A percentile compares a stretch with the other conserved stretches of the same genome.
These are phyloP conservation scores for Prunella fulvescens DNA, from an alignment of 2,113 vertebrate species.

Conservation along the genomic window DNA sequence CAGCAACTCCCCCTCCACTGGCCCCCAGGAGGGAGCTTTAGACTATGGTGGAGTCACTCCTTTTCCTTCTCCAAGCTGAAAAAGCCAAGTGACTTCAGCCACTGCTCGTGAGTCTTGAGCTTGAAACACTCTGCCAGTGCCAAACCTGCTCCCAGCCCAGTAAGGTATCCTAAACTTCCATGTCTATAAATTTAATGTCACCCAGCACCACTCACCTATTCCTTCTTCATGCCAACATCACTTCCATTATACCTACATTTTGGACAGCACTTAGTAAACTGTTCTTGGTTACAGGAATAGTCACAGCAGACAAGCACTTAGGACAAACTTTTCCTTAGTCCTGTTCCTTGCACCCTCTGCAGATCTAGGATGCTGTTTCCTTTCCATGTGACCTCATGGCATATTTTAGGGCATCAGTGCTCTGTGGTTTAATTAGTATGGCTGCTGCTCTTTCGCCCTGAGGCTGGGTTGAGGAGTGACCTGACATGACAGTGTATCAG, in stretches of 20 bases:
- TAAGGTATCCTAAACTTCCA: neutral
- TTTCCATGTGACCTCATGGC: neutral
- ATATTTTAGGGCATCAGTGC: neutral
- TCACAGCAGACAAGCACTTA: neutral
- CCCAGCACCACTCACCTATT: neutral
- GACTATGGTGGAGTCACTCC: neutral
- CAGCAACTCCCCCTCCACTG: neutral
- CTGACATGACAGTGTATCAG: neutral
- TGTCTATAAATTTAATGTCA: neutral
- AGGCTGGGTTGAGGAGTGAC: neutral
- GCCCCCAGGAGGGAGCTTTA: fast-evolving
- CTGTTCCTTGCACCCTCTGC: neutral
- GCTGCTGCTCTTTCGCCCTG: neutral
- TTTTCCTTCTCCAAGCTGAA: neutral
- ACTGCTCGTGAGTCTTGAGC: fast-evolving
- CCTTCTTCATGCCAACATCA: neutral
- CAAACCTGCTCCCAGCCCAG: fast-evolving
- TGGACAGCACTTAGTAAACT: neutral
- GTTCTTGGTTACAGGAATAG: neutral
- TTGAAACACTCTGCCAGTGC: neutral
- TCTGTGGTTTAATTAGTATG: neutral
- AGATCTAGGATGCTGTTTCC: neutral
- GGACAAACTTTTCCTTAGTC: neutral
- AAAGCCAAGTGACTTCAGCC: neutral
- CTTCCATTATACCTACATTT: neutral